Evolutionary conservation across 92 coral and sea anemone genomes (phyloP).

Genomic region (Palythoa heliodiscus): DNA sequence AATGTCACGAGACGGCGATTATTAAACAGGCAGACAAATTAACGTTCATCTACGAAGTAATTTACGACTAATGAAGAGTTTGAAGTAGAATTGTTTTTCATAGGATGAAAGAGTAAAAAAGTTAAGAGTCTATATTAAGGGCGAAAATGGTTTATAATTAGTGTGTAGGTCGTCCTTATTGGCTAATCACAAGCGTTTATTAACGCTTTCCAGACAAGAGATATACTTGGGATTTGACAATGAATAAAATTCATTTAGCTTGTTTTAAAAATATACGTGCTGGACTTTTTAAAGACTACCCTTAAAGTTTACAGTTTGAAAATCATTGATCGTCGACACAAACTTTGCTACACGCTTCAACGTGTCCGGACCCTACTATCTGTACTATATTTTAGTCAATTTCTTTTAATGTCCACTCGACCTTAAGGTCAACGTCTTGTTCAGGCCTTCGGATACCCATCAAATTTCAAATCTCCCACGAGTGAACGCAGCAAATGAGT

Average conservation of each 20-base stretch:
- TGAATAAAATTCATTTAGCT: no score
- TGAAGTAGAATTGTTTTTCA: not conserved
- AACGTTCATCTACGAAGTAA: not conserved
- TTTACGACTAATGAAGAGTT: not conserved
- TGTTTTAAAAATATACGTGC: no score
- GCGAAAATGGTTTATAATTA: not conserved
- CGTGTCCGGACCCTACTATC: not conserved
- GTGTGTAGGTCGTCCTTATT: no score
- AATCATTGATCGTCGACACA: not conserved
- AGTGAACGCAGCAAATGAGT: no score
- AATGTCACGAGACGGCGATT: not conserved
- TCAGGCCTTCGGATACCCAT: not conserved
- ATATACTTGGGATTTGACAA: no score
- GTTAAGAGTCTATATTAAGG: not conserved
- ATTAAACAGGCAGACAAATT: not conserved
- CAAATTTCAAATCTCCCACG: no score
- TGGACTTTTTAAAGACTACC: no score
- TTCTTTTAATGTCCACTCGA: no score
- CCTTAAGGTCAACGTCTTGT: no score
- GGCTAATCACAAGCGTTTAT: no score
- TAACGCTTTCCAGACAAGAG: no score
- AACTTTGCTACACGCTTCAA: slow-evolving; percentile 10
- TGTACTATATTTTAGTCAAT: not conserved
- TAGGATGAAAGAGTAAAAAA: not conserved
- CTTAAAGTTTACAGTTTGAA: no score